A percentile compares a stretch with the other conserved stretches of the same genome.
These are phyloP conservation scores for Coregonus ussuriensis DNA, from an alignment of 2,797 vertebrate species.

Conservation along the genomic window DNA sequence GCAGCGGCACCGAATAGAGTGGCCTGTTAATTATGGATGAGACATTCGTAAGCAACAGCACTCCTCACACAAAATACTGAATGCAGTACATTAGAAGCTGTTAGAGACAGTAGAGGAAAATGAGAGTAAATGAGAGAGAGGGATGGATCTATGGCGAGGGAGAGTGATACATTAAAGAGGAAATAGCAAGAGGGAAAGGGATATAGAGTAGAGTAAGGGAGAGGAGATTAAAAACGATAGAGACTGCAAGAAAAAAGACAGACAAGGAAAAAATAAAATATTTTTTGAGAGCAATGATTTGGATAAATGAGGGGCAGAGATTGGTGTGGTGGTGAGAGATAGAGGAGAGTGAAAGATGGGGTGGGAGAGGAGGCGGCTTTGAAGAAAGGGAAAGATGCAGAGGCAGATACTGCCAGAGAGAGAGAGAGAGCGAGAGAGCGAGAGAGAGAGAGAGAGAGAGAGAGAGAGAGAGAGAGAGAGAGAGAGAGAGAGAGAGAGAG, in stretches of 20 bases:
- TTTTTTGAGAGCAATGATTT: no score
- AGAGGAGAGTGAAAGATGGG: neutral
- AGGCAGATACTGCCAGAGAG: neutral
- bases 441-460: neutral
- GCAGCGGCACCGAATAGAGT: slow-evolving; percentile 71
- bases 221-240: neutral
- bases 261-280: neutral
- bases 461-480: neutral
- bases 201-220: slow-evolving; percentile 1
- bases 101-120: slow-evolving; percentile 52
- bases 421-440: neutral
- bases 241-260: neutral
- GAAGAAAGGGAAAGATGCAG: neutral
- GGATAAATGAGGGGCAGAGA: neutral
- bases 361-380: neutral
- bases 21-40: slow-evolving; percentile 53
- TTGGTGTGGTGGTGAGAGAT: neutral
- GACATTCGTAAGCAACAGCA: no score
- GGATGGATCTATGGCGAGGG: slow-evolving; percentile 18
- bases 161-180: slow-evolving; percentile 33
- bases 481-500: neutral
- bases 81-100: slow-evolving; percentile 72
- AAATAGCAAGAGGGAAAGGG: slow-evolving; percentile 38
- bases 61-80: slow-evolving; percentile 12
- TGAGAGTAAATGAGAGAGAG: slow-evolving; percentile 8